Evolutionary conservation across 1,140 invertebrate genomes (phyloP), one percentile per base, ranked within the genome.

Genomic region (Calephelis nemesis): DNA sequence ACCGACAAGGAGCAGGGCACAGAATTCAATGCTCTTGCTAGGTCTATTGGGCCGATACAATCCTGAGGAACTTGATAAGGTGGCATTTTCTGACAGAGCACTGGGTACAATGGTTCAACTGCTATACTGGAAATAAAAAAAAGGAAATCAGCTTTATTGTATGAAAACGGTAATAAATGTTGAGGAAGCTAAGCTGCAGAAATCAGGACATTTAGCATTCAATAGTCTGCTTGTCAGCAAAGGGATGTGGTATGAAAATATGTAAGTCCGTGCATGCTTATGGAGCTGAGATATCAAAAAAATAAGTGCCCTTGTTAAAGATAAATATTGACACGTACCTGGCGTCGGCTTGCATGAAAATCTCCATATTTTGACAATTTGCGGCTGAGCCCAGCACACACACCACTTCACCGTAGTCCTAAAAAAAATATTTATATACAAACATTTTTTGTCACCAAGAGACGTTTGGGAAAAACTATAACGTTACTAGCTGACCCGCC

Each of bases 341-440:
- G 12, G 96, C 97, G 92, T 99, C 98, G 2, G 98, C 98, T 89
- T 98, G 97, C 92, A 99, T 94, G 81, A 99, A 99, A 72, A 99
- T 95, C 40, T 95, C 94, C 84, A 96, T 96, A 91, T 99, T 99
- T 69, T 97, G 95, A 50, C 96, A 95, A 88, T 97, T 96, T 42
- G 96, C 96, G 5, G 97, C 96, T 39, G 97, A 98, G 7, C 97
- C 97, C 74, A 98, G 94, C 10, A 98, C 95, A 74, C 97, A 97
- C 0, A 98, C 97, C 15, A 98, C 96, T 92, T 99, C 97, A 5
- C 97, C 97, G 88, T 98, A 97, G 72, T 98, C 97, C 92, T 90
- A 62, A 8, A 78, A 77, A 73, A 48, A 19, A 19, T 19, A 0
- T 3, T 19, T 1, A 19, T 19, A 19, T 19, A 19, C 19, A 19